A percentile compares a stretch with the other conserved stretches of the same genome.
These are phyloP conservation scores for Myzus persicae DNA, from an alignment of 1,140 invertebrate species.

Conservation along the genomic window DNA sequence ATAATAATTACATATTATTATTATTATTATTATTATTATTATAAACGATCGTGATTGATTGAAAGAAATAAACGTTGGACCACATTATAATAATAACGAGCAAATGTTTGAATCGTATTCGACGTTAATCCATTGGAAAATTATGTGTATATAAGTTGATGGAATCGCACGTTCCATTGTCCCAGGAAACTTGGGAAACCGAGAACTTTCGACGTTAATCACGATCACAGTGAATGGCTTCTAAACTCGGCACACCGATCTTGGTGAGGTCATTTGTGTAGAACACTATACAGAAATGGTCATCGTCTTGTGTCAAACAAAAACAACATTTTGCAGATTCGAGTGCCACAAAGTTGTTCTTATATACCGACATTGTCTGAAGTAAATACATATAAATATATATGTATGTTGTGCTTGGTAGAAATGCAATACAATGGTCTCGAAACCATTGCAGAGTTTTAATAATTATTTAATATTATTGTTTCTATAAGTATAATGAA, in stretches of 20 bases:
- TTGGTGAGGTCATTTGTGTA: constrained; percentile 11
- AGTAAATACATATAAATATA: neutral
- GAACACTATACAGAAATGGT: neutral
- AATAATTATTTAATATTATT: too few species aligned
- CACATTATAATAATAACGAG: neutral
- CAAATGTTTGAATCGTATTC: neutral
- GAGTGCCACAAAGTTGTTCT: constrained; percentile 3
- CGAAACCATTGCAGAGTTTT: too few species aligned
- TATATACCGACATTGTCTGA: neutral
- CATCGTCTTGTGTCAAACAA: constrained; percentile 34
- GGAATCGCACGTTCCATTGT: constrained; percentile 46
- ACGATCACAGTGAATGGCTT: constrained; percentile 34
- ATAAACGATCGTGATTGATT: neutral
- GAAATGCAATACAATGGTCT: neutral
- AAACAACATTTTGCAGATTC: constrained; percentile 30
- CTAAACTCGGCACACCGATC: constrained; percentile 10
- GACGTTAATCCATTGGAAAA: constrained; percentile 30
- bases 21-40: too few species aligned
- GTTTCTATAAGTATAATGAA: too few species aligned
- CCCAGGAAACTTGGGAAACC: neutral
- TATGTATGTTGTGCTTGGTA: neutral
- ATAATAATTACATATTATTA: too few species aligned
- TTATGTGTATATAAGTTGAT: constrained; percentile 22
- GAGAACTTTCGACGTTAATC: constrained; percentile 54
- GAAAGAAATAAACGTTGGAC: neutral